Base-by-base conservation (phyloP, 2,113 vertebrate species). In the Caretta caretta region DNA sequence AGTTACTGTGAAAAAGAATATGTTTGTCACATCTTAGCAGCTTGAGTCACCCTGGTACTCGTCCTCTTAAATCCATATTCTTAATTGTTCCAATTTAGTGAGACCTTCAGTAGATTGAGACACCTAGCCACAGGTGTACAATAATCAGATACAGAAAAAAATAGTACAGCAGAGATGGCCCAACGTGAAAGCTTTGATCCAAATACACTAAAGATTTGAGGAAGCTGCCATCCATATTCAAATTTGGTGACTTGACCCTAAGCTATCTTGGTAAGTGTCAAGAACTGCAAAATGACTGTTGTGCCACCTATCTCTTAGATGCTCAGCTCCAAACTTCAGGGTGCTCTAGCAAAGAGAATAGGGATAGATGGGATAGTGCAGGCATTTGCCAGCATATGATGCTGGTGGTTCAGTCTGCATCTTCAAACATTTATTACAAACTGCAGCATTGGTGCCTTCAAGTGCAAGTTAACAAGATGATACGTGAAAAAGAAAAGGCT, bases 381-480 rank as follows among this genome's bases (percentile, higher is more conserved):
- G 27, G 27, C 1, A 3, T 19, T 3, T 3, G 14, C 35, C 93
- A 78, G 5, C 13, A 62, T 13, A 51, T 62, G 29, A 20, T 78
- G 20, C 11, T 92, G 54, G 24, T 17, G n/a, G 35, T 72, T 85
- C 48, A 78, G 16, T 6, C 50, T 89, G 17, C 35, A 83, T 84
- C 19, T 6, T 49, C 13, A 51, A 82, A 5, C 29, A 0, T 62
- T 51, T 80, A 79, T 1, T 7, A 1, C 35, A 10, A n/a, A 62
- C 35, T 14, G 29, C 22, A 54, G 2, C 25, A 11, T n/a, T 1
- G 22, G 88, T 35, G 85, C 5, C 49, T 20, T 42, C 19, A 42
- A 75, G 72, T 25, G 9, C n/a, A 42, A 75, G 22, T 75, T 38
- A 42, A 20, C 5, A 8, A 75, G n/a, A 19, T 42, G 38, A 72